Conservation (phyloP, 1,140 invertebrate genomes). For the Lordiphosa clarofinis region DNA sequence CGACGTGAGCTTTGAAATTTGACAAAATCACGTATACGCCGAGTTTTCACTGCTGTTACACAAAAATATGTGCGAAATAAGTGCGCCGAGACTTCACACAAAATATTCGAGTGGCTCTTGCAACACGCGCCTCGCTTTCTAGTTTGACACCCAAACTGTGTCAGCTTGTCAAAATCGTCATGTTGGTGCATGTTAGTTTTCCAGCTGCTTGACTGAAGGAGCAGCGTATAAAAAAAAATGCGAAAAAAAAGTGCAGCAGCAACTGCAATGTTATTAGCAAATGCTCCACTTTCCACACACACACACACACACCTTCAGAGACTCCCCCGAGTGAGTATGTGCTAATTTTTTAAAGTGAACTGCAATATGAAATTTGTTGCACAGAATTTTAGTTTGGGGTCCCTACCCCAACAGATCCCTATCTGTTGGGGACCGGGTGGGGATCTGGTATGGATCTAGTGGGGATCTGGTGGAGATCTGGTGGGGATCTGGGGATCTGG, state of each 20-base stretch:
- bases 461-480: no score
- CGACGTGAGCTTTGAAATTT: constrained; percentile 70
- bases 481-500: no score
- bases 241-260: constrained; percentile 3
- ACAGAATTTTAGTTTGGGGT: no score
- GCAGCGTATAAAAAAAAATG: constrained; percentile 14
- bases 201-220: constrained; percentile 61
- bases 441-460: no score
- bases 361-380: no score
- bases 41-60: constrained; percentile 68
- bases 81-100: constrained; percentile 62
- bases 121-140: constrained; percentile 42
- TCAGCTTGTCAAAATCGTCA: constrained; percentile 75
- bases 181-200: constrained; percentile 74
- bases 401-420: no score
- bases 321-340: constrained; percentile 3
- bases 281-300: constrained; percentile 23
- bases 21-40: constrained; percentile 74
- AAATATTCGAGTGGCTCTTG: constrained; percentile 26
- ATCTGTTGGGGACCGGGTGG: no score
- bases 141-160: constrained; percentile 70
- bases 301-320: constrained; percentile 4
- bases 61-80: constrained; percentile 60
- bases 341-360: constrained; percentile 14
- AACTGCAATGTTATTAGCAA: constrained; percentile 51